Percentiles rank a stretch among this genome's conserved stretches.
Conservation (phyloP, 2,113 vertebrate genomes). For the Hippocampus comes region DNA sequence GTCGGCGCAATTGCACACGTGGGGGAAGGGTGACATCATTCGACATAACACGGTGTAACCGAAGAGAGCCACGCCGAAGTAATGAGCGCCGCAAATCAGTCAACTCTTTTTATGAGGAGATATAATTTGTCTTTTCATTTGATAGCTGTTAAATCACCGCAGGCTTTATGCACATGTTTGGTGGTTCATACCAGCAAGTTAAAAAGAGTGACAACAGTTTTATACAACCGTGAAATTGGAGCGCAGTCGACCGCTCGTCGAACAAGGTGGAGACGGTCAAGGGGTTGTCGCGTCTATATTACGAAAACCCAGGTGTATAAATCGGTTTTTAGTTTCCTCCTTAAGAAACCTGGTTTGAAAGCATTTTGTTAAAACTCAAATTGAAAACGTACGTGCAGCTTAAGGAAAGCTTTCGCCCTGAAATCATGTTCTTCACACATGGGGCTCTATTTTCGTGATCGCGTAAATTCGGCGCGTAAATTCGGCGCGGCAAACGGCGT, state of each 20-base stretch:
- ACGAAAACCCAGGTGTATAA: slow-evolving; percentile 32
- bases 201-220: slow-evolving; percentile 71
- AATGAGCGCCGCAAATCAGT: slow-evolving; percentile 68
- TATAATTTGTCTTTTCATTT: slow-evolving; percentile 67
- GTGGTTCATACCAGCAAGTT: slow-evolving; percentile 69
- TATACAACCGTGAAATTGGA: slow-evolving; percentile 64
- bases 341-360: too few relatives aligned
- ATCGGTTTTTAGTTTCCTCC: not conserved
- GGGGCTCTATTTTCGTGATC: too few relatives aligned
- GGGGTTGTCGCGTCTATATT: slow-evolving; percentile 41
- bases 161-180: slow-evolving; percentile 64
- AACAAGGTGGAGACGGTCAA: slow-evolving; percentile 38
- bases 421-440: too few relatives aligned
- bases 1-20: slow-evolving; percentile 37
- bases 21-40: slow-evolving; percentile 71
- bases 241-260: slow-evolving; percentile 50
- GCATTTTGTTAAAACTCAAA: too few relatives aligned
- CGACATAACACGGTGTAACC: slow-evolving; percentile 61
- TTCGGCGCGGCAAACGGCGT: too few relatives aligned
- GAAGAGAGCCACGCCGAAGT: slow-evolving; percentile 61
- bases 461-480: too few relatives aligned
- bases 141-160: slow-evolving; percentile 56
- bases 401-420: too few relatives aligned
- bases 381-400: too few relatives aligned
- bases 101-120: slow-evolving; percentile 56